Evolutionary conservation across 2,113 vertebrate genomes (phyloP).

Genomic region (Osmerus eperlanus): DNA sequence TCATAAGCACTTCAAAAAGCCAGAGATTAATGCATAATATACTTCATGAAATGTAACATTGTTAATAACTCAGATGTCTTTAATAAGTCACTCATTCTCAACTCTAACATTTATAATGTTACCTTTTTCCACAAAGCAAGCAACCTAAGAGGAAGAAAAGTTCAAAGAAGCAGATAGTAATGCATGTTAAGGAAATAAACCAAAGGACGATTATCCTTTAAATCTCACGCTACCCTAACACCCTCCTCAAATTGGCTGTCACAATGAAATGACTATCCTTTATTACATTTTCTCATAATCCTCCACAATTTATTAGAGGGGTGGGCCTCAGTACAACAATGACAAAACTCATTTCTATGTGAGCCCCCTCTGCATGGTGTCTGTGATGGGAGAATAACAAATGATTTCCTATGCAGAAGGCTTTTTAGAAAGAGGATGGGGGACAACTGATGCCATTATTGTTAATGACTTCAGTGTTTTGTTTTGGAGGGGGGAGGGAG

Average conservation of each 20-base stretch:
- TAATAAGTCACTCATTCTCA: constrained; percentile 66
- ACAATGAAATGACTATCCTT: constrained; percentile 85
- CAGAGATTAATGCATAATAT: constrained; percentile 68
- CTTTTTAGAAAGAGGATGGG: constrained; percentile 39
- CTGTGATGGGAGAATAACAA: constrained; percentile 88
- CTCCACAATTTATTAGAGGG: constrained; percentile 87
- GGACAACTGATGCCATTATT: constrained; percentile 64
- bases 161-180: constrained; percentile 87
- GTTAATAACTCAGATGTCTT: constrained; percentile 22
- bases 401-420: constrained; percentile 94
- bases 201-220: constrained; percentile 86
- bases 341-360: constrained; percentile 88
- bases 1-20: constrained; percentile 65
- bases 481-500: constrained; percentile 45
- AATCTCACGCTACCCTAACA: constrained; percentile 66
- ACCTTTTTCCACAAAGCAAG: constrained; percentile 54
- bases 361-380: constrained; percentile 89
- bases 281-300: constrained; percentile 93
- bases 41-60: constrained; percentile 61
- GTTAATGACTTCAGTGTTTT: constrained; percentile 67
- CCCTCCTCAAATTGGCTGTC: constrained; percentile 85
- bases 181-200: constrained; percentile 89
- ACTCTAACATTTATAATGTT: constrained; percentile 60
- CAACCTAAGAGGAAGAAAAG: constrained; percentile 77
- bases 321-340: constrained; percentile 86